Evolutionary conservation across 2,888 invertebrate species (phyloP), one percentile per base, ranked within the genome.

Genomic region (Stegophylla sp.): DNA sequence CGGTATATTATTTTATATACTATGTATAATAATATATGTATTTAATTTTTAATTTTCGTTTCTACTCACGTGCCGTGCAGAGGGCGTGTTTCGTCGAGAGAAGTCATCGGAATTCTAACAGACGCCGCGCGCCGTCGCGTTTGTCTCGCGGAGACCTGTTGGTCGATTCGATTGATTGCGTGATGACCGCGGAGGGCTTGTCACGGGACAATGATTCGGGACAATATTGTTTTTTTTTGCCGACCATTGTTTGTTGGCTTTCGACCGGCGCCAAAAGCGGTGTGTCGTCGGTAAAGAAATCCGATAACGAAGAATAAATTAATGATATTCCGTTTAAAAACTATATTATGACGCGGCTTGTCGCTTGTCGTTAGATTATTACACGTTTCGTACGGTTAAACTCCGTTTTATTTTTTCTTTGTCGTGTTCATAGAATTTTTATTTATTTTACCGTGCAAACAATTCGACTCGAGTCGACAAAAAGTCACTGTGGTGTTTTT

Each of bases 401-500:
- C 56, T 56, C 23, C 10, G 20, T 23, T 20, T 56, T 10, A 10
- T 56, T 45, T 45, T 45, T 45, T 15, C 12, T 56, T 56, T 51
- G 9, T 9, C 53, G 20, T 56, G 15, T 45, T 10, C 2, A 45
- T 45, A 5, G 15, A 17, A n/a, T 28, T n/a, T n/a, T 26, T 45
- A 45, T 53, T 51, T 56, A 56, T 23, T 56, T 20, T n/a, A 12
- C 12, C 23, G 9, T 23, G 56, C 23, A 28, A 12, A n/a, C 17
- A 26, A n/a, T 51, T 69, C 28, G 20, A 69, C 51, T 43, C 41
- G 59, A 72, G 72, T 13, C 43, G n/a, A n/a, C n/a, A n/a, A n/a
- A n/a, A 26, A 17, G 43, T 5, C n/a, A 7, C 34, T 7, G n/a
- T n/a, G 20, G 20, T 10, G 23, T 43, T 66, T 34, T 34, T 34